Evolutionary conservation across 2,888 invertebrate species (phyloP), one percentile per base, ranked within the genome.

Genomic region (Choristoneura rosaceana): DNA sequence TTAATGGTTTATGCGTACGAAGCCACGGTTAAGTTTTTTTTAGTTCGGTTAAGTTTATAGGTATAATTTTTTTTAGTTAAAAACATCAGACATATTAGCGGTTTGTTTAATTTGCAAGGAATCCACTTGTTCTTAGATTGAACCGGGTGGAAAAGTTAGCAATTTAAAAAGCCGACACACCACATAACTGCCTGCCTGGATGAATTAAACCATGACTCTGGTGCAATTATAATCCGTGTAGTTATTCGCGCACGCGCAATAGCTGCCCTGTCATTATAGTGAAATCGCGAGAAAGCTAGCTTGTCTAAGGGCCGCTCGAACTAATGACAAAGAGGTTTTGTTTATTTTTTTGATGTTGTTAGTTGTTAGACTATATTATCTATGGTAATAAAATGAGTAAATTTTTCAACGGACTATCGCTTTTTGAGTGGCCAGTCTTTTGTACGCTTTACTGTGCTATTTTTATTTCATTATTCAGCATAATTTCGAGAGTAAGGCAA

Each of bases 211-310:
- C 66, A 59, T 59, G 66, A 67, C 66, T 58, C 34, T 33, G 47
- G 33, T 50, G 64, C 64, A 64, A 64, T 67, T 59, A 67, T 67
- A 59, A 67, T 59, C 66, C 12, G 66, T 45, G 58, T 59, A 45
- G 41, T 43, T 43, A 52, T 67, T 10, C 64, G 77, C 76, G 76
- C 76, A 68, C 75, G 74, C 76, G 76, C 64, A 64, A 9, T 25
- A 34, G 33, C 25, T 50, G 47, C 33, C 74, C 70, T 41, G 64
- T 59, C 74, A 76, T 75, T 75, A 69, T 55, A 74, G 80, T 75
- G 80, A 80, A 80, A 81, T 69, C 75, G 77, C 68, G 78, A 75
- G 81, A 82, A 82, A 82, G 81, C 77, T 76, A 75, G 75, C 81
- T 67, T 70, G 74, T 77, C 78, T 78, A 79, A 82, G 80, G 81